Evolutionary conservation across 1,140 invertebrate genomes (phyloP), one percentile per base, ranked within the genome.

Genomic region (Drosophila suzukii): DNA sequence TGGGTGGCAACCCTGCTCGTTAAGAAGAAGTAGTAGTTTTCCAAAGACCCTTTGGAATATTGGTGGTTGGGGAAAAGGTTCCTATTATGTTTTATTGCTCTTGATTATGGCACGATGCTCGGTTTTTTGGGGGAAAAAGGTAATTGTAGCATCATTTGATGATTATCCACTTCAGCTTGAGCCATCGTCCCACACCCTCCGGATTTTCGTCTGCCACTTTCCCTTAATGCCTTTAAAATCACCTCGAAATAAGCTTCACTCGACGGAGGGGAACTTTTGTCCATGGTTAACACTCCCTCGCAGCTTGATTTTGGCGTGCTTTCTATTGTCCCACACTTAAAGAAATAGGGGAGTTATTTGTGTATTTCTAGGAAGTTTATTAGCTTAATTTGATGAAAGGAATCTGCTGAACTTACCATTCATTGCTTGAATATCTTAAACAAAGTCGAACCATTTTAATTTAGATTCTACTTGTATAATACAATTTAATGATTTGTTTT

Each of bases 91-190:
- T 71, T 68, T 53, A 71, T 56, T 46, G 62, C 34, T 36, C 41
- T 55, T 56, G 34, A 67, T 70, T 70, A 68, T 63, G 65, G 59
- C 13, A 10, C 30, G 27, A 8, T 12, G 10, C 10, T n/a, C 4
- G 4, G 34, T 20, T 15, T 54, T 53, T 53, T 11, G 10, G 12
- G 36, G 1, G 30, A 17, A 30, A 41, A 68, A 71, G 62, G 62
- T 71, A 71, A 71, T 71, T 68, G 67, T 68, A 47, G 67, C 67
- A 68, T 71, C 62, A 68, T 71, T 56, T 49, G 43, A 68, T 44
- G 67, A 68, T 71, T 71, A 71, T 68, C 41, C 60, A 66, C 60
- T 38, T 60, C 55, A 44, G 55, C n/a, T 12, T 30, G 17, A 58
- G 39, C 55, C n/a, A 39, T 36, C 62, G 43, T 10, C 54, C 32